Conservation (phyloP, 2,797 vertebrate genomes). For the Sphenodon punctatus region DNA sequence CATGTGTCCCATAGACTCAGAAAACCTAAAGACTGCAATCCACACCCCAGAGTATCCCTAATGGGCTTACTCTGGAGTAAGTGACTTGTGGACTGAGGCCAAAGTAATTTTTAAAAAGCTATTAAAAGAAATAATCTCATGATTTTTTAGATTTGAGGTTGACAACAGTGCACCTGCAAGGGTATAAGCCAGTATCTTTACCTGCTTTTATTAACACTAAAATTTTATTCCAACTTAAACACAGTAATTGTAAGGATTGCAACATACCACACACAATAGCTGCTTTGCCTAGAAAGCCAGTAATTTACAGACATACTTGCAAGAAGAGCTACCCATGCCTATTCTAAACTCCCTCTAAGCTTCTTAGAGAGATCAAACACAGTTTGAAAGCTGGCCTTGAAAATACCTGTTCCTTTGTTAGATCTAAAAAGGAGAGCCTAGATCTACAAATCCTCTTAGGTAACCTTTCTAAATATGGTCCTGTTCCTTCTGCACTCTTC, state of each 20-base stretch:
- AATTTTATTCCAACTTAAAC: conserved; percentile 43
- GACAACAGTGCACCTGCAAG: too few relatives aligned
- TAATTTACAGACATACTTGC: background rate
- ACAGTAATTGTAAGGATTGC: background rate
- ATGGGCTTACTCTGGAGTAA: too few relatives aligned
- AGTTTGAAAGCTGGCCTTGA: conserved; percentile 24
- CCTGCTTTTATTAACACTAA: conserved; percentile 16
- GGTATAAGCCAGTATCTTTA: background rate
- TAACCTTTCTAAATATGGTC: conserved; percentile 4
- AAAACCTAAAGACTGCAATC: too few relatives aligned
- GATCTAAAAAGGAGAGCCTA: background rate
- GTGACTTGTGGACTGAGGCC: too few relatives aligned
- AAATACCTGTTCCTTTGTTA: conserved; percentile 16
- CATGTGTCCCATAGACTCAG: too few relatives aligned
- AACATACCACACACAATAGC: background rate
- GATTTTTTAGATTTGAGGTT: too few relatives aligned
- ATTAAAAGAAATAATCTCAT: too few relatives aligned
- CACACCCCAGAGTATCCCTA: too few relatives aligned
- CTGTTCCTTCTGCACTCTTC: background rate
- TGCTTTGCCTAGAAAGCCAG: background rate
- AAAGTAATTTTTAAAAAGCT: too few relatives aligned
- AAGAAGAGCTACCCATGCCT: background rate
- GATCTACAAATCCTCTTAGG: conserved; percentile 37
- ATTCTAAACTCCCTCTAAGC: background rate
- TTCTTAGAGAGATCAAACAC: background rate